Percentiles rank a stretch among this genome's conserved stretches.
Conservation (phyloP, 2,888 invertebrate species). For the Uloborus plumipes region DNA sequence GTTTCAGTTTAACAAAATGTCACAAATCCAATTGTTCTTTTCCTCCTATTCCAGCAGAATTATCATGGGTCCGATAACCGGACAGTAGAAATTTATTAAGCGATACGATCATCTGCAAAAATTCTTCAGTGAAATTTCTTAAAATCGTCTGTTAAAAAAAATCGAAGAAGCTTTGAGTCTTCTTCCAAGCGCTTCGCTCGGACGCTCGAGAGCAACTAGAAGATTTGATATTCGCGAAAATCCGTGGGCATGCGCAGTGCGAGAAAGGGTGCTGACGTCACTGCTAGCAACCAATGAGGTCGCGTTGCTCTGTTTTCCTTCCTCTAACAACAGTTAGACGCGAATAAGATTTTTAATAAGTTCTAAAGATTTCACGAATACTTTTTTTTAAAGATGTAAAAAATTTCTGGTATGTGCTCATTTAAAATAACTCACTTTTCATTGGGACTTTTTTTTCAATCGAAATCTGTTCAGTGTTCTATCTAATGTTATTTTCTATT, state of each 20-base stretch:
- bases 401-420: too few species aligned
- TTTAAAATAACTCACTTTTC: too few species aligned
- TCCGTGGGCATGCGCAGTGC: slow-evolving; percentile 22
- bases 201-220: slow-evolving; percentile 10
- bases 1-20: not conserved
- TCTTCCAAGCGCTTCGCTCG: slow-evolving; percentile 1
- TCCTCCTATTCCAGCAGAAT: not conserved
- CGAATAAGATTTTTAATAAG: too few species aligned
- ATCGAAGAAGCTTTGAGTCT: slow-evolving; percentile 2
- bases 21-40: slow-evolving; percentile 23
- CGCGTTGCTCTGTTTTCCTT: slow-evolving; percentile 22
- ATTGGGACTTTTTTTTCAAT: too few species aligned
- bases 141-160: not conserved
- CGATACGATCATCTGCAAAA: slow-evolving; percentile 24
- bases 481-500: too few species aligned
- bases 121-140: slow-evolving; percentile 1
- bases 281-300: not conserved
- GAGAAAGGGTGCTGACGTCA: slow-evolving; percentile 14
- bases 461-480: too few species aligned
- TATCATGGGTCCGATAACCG: slow-evolving; percentile 12
- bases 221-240: slow-evolving; percentile 32
- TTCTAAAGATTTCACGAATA: too few species aligned
- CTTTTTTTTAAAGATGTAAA: too few species aligned
- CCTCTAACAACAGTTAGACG: not conserved
- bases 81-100: slow-evolving; percentile 1